Evolutionary conservation across 2,797 vertebrate species (phyloP), one percentile per base, ranked within the genome.

Genomic region (Lophotriccus pileatus): DNA sequence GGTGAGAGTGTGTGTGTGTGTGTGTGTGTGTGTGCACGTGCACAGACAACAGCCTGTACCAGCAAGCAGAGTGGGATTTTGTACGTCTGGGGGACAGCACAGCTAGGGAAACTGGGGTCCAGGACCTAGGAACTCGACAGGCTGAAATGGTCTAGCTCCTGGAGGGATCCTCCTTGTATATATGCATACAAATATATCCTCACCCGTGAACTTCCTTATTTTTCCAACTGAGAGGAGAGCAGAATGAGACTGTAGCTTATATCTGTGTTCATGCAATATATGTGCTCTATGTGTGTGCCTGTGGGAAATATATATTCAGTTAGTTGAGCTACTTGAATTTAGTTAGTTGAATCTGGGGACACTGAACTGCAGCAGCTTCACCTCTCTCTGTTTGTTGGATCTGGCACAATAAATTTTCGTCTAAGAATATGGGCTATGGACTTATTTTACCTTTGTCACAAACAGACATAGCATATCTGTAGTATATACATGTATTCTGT

Each of bases 71-170:
- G 16, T 3, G 7, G 28, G 9, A 7, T 2, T 44, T 59, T 6
- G 7, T 12, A 30, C 9, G 5, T 3, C 34, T 14, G 19, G 24
- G 11, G 43, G 24, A 8, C 30, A 73, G 16, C 20, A 50, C 8
- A 52, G 2, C 19, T 56, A 0, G 0, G 17, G 22, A 73, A 3
- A 53, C 14, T 41, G 50, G 3, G 2, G 1, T 77, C 22, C 14
- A 43, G 37, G 8, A 60, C 5, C 4, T 28, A 56, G 23, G 6
- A 89, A 37, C 14, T 14, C 22, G 25, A 49, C 13, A 41, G 58
- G 22, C 24, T 30, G 19, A 39, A 24, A 14, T 14, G 63, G 12
- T 8, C n/a, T 41, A 73, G n/a, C 16, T 50, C 19, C n/a, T 73
- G 41, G 6, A 69, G 27, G 21, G 12, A 73, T 47, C 8, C 6